Evolutionary conservation across 2,888 invertebrate genomes (phyloP), one percentile per base, ranked within the genome.

Genomic region (Lasioglossum morio): DNA sequence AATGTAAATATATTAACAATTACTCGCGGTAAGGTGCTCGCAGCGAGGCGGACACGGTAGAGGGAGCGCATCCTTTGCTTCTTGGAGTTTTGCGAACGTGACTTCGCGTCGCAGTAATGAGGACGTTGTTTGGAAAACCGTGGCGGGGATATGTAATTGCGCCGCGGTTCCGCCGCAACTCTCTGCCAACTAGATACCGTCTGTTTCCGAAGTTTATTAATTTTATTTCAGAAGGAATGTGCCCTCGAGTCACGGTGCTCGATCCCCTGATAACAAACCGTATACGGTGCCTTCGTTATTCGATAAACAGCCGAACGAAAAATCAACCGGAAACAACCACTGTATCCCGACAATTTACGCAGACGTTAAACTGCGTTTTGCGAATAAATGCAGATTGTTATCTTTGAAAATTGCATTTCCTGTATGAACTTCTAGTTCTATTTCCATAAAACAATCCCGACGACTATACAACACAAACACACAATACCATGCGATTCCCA

Each of bases 1-100:
- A 60, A 43, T 23, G 75, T 60, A 76, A 76, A 76, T 76, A 76
- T 43, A 76, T 76, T 57, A 60, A 76, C 60, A 76, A 76, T 76
- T 76, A 76, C 43, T 37, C 43, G 43, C 37, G 27, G 75, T 19
- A 27, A 63, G 43, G 27, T 43, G 16, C n/a, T 30, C 34, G 69
- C 12, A 69, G 30, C 60, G 60, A 2, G 4, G 27, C 40, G n/a
- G 75, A 43, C 43, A 63, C 53, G 53, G 40, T 60, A 27, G 43
- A 30, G 60, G 27, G 19, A 60, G 40, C 43, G 27, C 30, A 19
- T 43, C 27, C 37, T 63, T 63, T 43, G 37, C 30, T 1, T 7
- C 60, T 53, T n/a, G 3, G 43, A 76, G 53, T 75, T 57, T 75
- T 40, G 37, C 27, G 74, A n/a, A 60, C 57, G n/a, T 40, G 37